Conservation (phyloP, 2,888 invertebrate species). For the Platypus cylindrus region DNA sequence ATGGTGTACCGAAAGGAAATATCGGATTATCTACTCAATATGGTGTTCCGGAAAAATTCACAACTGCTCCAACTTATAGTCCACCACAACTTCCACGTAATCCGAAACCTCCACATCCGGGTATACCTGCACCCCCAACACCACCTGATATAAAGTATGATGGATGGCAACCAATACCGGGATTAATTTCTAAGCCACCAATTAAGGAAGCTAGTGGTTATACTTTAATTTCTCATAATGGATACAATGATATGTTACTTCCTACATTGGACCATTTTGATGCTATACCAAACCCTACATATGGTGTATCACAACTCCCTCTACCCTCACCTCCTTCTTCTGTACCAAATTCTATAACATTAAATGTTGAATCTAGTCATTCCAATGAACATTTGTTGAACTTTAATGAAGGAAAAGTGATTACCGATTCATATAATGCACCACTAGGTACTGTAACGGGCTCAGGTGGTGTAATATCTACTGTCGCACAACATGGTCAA, state of each 20-base stretch:
- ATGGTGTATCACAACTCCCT: constrained; percentile 9
- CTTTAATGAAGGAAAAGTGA: constrained; percentile 12
- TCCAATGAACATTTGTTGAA: constrained; percentile 13
- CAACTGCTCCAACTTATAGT: constrained; percentile 37
- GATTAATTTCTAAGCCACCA: constrained; percentile 38
- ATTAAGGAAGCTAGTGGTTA: constrained; percentile 18
- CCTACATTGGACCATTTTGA: constrained; percentile 22
- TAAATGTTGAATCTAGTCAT: constrained; percentile 6
- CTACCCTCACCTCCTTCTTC: too few species aligned
- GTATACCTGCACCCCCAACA: constrained; percentile 60
- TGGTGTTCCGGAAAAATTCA: constrained; percentile 32
- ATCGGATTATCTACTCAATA: constrained; percentile 23
- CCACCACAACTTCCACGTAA: constrained; percentile 47
- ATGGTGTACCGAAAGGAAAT: constrained; percentile 14
- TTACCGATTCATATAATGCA: constrained; percentile 42
- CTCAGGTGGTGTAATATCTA: constrained; percentile 29
- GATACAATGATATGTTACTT: constrained; percentile 26
- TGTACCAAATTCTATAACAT: too few species aligned
- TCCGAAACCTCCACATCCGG: constrained; percentile 48
- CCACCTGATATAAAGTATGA: constrained; percentile 66
- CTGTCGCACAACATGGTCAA: not conserved
- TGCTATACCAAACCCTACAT: constrained; percentile 11
- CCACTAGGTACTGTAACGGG: constrained; percentile 36
- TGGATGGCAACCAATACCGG: constrained; percentile 78
- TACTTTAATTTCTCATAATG: too few species aligned